Base-by-base conservation (phyloP, 2,888 invertebrate genomes). In the Pimpla rufipes region DNA sequence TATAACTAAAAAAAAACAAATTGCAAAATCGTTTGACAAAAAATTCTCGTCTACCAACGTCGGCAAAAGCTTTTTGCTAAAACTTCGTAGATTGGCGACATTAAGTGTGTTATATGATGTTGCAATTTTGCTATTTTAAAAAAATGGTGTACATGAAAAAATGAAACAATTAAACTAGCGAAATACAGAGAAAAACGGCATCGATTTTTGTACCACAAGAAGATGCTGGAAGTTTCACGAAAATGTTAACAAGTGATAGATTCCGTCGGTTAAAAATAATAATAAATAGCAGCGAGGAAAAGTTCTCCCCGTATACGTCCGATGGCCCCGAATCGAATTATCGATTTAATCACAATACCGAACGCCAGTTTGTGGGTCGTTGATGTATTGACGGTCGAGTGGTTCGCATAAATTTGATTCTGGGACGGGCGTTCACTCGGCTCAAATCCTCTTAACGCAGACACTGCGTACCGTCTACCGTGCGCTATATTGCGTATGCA, bases 381-480 rank as follows among this genome's bases (percentile, higher is more conserved):
- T 66, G 62, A 37, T 66, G 52, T 62, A 64, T 6, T 62, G 18
- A 42, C 64, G 81, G 55, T 64, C 81, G 64, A 71, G 76, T 76
- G 45, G 64, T 67, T 66, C 66, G 81, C 71, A 81, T 81, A 77
- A 81, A 77, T 76, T 81, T 81, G 64, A 76, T 81, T 76, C 71
- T 67, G 81, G 77, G 64, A 67, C 71, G 73, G 77, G 71, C 57
- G 71, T 73, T 81, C 71, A 59, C 73, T 81, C 81, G 71, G 59
- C 77, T 77, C 37, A 66, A 76, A 81, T 81, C 81, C 81, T 81
- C 77, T 77, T 57, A 73, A 57, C 77, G 71, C 57, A 71, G 81
- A 81, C 67, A 59, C 59, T 64, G 57, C 57, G 55, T 45, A 29
- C 6, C 47, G 1, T 13, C 7, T 40, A 47, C 23, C 37, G 23